phyloP scores from a whole-genome alignment of 2,888 invertebrate species.

The Philereme transversata region DNA sequence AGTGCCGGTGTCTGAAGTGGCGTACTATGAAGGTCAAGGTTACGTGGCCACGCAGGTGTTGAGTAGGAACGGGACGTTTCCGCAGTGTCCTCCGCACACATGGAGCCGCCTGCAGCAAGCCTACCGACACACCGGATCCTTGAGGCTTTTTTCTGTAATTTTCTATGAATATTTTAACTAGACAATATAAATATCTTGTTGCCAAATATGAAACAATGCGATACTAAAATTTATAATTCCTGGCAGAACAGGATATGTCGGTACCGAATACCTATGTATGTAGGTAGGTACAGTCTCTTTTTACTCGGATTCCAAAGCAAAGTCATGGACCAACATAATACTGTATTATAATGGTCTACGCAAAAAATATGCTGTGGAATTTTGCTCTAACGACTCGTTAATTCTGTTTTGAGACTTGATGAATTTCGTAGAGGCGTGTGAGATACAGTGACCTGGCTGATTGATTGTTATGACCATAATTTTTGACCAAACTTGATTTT shows the following conservation, averaged over 20 bases:
- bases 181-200: slow-evolving; percentile 36
- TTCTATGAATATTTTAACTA: slow-evolving; percentile 37
- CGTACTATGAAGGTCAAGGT: slow-evolving; percentile 78
- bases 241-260: slow-evolving; percentile 66
- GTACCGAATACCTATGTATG: slow-evolving; percentile 58
- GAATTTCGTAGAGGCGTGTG: slow-evolving; percentile 65
- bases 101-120: slow-evolving; percentile 78
- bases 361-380: slow-evolving; percentile 73
- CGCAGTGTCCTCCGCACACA: slow-evolving; percentile 79
- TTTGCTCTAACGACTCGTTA: slow-evolving; percentile 76
- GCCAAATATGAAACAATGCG: slow-evolving; percentile 40
- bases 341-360: slow-evolving; percentile 62
- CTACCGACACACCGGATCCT: slow-evolving; percentile 68
- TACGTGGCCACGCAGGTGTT: slow-evolving; percentile 79
- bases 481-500: slow-evolving; percentile 36
- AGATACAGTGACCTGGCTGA: slow-evolving; percentile 50
- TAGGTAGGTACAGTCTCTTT: slow-evolving; percentile 58
- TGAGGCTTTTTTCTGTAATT: slow-evolving; percentile 74
- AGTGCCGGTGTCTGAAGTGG: slow-evolving; percentile 80
- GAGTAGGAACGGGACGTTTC: slow-evolving; percentile 80
- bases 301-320: slow-evolving; percentile 77
- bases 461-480: slow-evolving; percentile 31
- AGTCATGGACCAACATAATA: slow-evolving; percentile 68
- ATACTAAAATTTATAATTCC: slow-evolving; percentile 59
- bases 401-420: slow-evolving; percentile 67